Base-by-base conservation (phyloP, 2,113 vertebrate genomes). In the Rhabdornis inornatus region DNA sequence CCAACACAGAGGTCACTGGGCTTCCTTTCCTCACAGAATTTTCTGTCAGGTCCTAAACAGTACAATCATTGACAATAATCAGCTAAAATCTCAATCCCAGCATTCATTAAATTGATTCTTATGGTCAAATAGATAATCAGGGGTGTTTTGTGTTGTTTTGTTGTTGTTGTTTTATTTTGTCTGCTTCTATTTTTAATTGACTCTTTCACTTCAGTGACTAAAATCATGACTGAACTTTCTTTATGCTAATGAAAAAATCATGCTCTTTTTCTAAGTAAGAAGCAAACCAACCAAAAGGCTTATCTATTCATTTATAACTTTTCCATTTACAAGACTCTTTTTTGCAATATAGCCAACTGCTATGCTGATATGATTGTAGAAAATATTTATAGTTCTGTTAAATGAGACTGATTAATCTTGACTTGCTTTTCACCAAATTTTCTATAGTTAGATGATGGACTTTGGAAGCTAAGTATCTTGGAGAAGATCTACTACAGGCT, bases 231-330 rank as follows among this genome's bases (percentile, higher is more conserved):
- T 79, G n/a, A 96, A 88, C 78, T 95, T 94, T 91, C 49, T 90
- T 91, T 93, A 96, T 75, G 49, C 80, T 85, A 75, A 96, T 96
- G 72, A 97, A 98, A 97, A 97, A 97, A 97, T 90, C 56, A 96
- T 55, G 77, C 10, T 90, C 47, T 60, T 74, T 64, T 44, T 66
- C 53, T 80, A 59, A 95, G 94, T 65, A 97, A 94, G 83, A 94
- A 96, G 49, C 28, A 97, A 92, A 81, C 21, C 63, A 82, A 96
- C 78, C 79, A 94, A 95, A 95, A 95, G 39, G 87, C 81, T 96
- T 96, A 87, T 95, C 77, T 93, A 97, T 97, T 97, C 94, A 96
- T 97, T 88, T 97, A 96, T 96, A 96, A 87, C 86, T 94, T 92
- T 86, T 93, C 94, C 92, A 90, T 96, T 82, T 89, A 33, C 47